Conservation (phyloP, 2,113 vertebrate genomes). For the Pelodiscus sinensis region DNA sequence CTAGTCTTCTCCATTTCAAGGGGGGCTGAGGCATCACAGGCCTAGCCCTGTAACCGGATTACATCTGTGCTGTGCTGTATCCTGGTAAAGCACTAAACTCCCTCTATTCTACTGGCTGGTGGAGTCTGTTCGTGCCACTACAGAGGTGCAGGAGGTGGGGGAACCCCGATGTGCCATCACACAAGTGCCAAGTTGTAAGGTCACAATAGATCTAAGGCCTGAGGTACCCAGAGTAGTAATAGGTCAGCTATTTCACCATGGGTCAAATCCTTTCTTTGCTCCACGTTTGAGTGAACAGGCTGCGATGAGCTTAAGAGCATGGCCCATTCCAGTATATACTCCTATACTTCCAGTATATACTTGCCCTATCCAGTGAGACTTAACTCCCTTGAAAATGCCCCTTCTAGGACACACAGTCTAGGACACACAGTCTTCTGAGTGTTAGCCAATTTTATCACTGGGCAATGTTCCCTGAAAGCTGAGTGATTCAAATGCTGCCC, state of each 20-base stretch:
- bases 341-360: too few species aligned
- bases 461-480: too few species aligned
- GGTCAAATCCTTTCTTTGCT: background rate
- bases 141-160: too few species aligned
- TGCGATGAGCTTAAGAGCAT: background rate
- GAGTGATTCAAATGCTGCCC: too few species aligned
- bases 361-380: background rate
- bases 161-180: too few species aligned
- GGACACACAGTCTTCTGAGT: background rate
- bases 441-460: background rate
- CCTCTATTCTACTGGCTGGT: too few species aligned
- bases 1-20: too few species aligned
- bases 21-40: too few species aligned
- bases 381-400: background rate
- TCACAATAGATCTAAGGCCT: background rate
- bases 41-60: too few species aligned
- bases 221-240: background rate
- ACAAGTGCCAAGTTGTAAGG: background rate
- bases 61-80: too few species aligned
- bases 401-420: background rate
- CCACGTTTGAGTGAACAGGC: background rate
- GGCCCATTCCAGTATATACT: background rate
- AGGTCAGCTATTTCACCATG: background rate
- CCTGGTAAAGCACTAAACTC: too few species aligned
- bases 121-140: too few species aligned